A percentile compares a stretch with the other conserved stretches of the same genome.
These are phyloP conservation scores for Hypomecis punctinalis DNA, from an alignment of 2,888 invertebrate species.

Conservation along the genomic window DNA sequence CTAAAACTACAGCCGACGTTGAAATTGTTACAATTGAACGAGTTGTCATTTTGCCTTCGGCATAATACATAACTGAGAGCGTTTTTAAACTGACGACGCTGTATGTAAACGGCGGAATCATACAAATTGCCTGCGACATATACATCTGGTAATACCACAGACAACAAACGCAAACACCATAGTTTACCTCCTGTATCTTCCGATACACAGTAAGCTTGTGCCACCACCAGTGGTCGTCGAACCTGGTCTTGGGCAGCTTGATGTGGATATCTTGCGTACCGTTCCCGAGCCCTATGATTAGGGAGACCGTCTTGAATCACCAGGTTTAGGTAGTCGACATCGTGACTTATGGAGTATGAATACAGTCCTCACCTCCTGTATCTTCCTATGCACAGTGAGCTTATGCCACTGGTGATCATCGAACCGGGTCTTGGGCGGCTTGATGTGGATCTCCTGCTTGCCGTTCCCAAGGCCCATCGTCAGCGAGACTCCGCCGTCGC, in stretches of 20 bases:
- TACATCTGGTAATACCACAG: too few relatives aligned
- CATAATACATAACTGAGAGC: too few relatives aligned
- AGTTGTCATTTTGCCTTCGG: too few relatives aligned
- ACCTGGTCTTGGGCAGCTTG: slow-evolving; percentile 93
- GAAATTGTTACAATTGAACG: too few relatives aligned
- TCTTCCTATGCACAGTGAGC: slow-evolving; percentile 94
- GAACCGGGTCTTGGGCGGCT: slow-evolving; percentile 94
- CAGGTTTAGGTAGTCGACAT: slow-evolving; percentile 94
- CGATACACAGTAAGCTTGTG: slow-evolving; percentile 96
- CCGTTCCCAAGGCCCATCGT: slow-evolving; percentile 96
- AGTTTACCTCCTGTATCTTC: slow-evolving; percentile 95
- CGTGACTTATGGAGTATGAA: too few relatives aligned
- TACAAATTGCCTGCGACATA: too few relatives aligned
- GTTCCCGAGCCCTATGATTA: slow-evolving; percentile 95
- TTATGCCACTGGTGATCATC: slow-evolving; percentile 99
- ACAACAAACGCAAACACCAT: too few relatives aligned
- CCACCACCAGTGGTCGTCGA: slow-evolving; percentile 99
- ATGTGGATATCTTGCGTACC: slow-evolving; percentile 96
- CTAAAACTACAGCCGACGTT: too few relatives aligned
- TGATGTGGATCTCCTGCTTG: slow-evolving; percentile 95
- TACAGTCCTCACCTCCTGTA: slow-evolving; percentile 97
- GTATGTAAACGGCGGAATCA: too few relatives aligned
- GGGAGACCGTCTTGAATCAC: slow-evolving; percentile 94
- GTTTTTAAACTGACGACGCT: too few relatives aligned
- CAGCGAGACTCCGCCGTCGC: slow-evolving; percentile 94